Percentiles rank a stretch among this genome's conserved stretches.
Conservation (phyloP, 1,140 invertebrate species). For the Chironomus striatipennis region DNA sequence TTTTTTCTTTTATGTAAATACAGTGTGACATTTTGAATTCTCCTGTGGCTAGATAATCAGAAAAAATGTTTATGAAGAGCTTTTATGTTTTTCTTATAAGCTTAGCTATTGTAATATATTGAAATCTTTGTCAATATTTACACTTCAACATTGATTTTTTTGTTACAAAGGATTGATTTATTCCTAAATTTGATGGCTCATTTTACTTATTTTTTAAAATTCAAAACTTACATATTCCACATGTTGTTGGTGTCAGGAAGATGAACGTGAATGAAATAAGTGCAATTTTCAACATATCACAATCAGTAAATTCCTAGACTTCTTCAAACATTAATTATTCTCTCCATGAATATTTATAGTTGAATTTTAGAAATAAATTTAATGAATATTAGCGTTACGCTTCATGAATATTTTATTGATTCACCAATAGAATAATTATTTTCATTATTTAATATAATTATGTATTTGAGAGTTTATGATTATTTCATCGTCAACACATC, state of each 20-base stretch:
- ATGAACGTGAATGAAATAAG: background rate
- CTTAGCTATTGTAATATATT: background rate
- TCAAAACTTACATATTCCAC: background rate
- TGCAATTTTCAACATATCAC: background rate
- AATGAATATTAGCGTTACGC: slow-evolving; percentile 12
- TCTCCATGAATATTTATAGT: background rate
- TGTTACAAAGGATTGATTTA: background rate
- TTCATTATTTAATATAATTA: background rate
- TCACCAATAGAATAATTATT: background rate
- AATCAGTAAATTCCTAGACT: background rate
- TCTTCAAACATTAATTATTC: background rate
- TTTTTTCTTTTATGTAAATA: slow-evolving; percentile 15
- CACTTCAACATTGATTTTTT: background rate
- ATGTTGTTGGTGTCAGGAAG: background rate
- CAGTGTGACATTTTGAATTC: slow-evolving; percentile 1
- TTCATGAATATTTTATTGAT: slow-evolving; percentile 6
- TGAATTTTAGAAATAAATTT: background rate
- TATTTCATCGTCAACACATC: background rate
- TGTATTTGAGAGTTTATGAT: background rate
- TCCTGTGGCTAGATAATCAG: slow-evolving; percentile 11
- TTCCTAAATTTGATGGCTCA: background rate
- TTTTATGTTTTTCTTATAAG: background rate
- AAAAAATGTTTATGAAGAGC: background rate
- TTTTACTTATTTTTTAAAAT: background rate
- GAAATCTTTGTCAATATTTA: background rate